Evolutionary conservation across 1,140 invertebrate species (phyloP).

Genomic region (Hormaphis cornu): DNA sequence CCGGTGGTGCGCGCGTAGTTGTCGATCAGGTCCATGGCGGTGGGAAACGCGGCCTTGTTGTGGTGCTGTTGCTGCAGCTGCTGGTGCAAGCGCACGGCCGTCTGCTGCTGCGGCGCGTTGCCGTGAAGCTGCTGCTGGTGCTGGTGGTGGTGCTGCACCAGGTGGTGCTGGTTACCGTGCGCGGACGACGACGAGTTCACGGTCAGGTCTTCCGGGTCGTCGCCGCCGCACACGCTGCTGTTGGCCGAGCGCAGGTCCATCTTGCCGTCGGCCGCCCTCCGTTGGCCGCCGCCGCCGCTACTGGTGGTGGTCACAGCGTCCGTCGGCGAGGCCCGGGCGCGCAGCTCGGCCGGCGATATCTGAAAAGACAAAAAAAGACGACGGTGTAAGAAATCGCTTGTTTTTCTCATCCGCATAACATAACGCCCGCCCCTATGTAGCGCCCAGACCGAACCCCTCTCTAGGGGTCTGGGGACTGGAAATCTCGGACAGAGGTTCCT

Average conservation of each 20-base stretch:
- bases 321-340: constrained; percentile 71
- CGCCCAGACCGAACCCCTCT: too few relatives aligned
- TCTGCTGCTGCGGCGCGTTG: not conserved
- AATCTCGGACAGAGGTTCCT: too few relatives aligned
- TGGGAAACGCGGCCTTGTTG: not conserved
- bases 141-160: not conserved
- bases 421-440: too few relatives aligned
- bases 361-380: constrained; percentile 23
- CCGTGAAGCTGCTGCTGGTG: not conserved
- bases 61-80: not conserved
- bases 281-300: constrained; percentile 48
- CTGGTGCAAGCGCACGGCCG: not conserved
- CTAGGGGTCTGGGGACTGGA: too few relatives aligned
- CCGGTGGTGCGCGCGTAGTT: not conserved
- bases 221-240: constrained; percentile 60
- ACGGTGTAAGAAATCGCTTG: too few relatives aligned
- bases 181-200: constrained; percentile 40
- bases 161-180: constrained; percentile 38
- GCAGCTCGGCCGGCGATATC: constrained; percentile 62
- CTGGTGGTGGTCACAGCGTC: constrained; percentile 54
- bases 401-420: too few relatives aligned
- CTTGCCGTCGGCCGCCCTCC: constrained; percentile 45
- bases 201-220: constrained; percentile 73
- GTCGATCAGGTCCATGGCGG: constrained; percentile 3
- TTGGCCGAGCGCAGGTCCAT: constrained; percentile 55